Base-by-base conservation (phyloP, 2,113 vertebrate genomes). In the Prietella phreatophila region DNA sequence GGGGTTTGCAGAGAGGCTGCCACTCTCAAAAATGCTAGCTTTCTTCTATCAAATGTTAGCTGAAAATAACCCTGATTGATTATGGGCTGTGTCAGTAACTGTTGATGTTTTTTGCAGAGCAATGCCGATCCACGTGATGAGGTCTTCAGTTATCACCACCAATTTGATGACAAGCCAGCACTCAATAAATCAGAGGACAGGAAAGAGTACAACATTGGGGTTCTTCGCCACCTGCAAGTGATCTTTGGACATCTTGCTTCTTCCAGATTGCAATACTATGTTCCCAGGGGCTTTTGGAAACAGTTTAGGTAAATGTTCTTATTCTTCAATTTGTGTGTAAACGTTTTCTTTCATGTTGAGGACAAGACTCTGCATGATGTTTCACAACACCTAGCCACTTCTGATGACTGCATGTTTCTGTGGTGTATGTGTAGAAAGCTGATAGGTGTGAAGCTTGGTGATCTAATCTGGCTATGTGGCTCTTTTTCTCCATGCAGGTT, bases 141-240 rank as follows among this genome's bases (percentile, higher is more conserved):
- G 91, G 98, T 99, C 61, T 99, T 99, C 95, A 97, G 97, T 92
- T 99, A 99, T 92, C 97, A 98, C 89, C 98, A 99, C 93, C 98
- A 98, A 82, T 99, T 97, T 94, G 98, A 99, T 92, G 98, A 99
- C 92, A 99, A 99, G 93, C 97, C 98, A 87, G 95, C 97, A 30
- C 90, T 96, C 87, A 96, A 95, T 93, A 99, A 99, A 94, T 98
- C 98, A 19, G 98, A 99, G 94, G 98, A 99, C 92, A 96, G 98
- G 88, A 99, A 99, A 91, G 98, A 99, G 89, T 99, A 99, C 94
- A 99, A 99, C 92, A 99, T 99, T 61, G 98, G 98, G n/a, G 98
- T 99, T 83, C 93, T 99, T 82, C 97, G 98, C 81, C 98, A 99
- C 92, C 96, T 99, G 79, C 98, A 99, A 92, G 98, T 99, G 89